phyloP scores from a whole-genome alignment of 2,888 invertebrate species.

The Leptinotarsa rubiginosa region DNA sequence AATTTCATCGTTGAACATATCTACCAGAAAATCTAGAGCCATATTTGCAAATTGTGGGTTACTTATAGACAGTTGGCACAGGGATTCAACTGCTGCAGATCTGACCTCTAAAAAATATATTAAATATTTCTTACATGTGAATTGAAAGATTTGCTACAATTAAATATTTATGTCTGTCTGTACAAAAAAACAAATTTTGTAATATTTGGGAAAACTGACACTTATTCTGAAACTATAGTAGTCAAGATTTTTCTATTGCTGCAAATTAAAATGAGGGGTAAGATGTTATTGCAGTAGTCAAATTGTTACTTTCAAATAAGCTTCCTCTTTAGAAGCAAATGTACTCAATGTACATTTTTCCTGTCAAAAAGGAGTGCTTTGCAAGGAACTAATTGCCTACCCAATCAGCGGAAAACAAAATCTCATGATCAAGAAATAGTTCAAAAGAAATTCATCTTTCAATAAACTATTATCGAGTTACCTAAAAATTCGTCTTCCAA shows the following conservation, averaged over 20 bases:
- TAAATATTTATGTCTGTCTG: neutral
- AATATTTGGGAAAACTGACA: neutral
- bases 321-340: no score
- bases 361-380: neutral
- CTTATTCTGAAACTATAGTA: neutral
- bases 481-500: constrained; percentile 96
- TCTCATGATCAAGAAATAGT: no score
- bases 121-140: neutral
- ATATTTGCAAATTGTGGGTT: constrained; percentile 88
- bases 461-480: constrained; percentile 45
- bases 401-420: no score
- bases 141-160: neutral
- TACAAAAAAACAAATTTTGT: no score
- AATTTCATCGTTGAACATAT: constrained; percentile 99
- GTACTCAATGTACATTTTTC: neutral
- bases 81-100: constrained; percentile 92
- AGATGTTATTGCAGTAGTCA: no score
- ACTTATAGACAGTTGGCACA: constrained; percentile 87
- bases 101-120: constrained; percentile 79
- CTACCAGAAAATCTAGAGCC: constrained; percentile 95
- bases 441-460: no score
- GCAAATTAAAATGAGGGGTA: no score
- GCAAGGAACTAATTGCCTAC: no score
- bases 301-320: no score
- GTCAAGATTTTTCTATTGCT: neutral